Percentiles rank a stretch among this genome's conserved stretches.
phyloP scores from a whole-genome alignment of 2,797 vertebrate genomes.

The Macropodus opercularis region DNA sequence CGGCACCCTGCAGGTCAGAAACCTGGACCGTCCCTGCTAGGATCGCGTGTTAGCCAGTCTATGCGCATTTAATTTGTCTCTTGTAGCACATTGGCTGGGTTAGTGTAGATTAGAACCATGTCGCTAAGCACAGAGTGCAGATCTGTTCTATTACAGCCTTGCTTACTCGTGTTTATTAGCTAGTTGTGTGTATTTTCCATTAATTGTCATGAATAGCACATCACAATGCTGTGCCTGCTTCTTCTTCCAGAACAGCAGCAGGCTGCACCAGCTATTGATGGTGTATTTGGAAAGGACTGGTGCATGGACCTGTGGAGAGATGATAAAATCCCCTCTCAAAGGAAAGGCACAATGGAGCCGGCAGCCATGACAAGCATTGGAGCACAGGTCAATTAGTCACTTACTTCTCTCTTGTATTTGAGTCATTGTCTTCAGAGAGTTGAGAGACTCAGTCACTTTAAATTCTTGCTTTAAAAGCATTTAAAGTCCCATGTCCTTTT shows the following conservation, averaged over 20 bases:
- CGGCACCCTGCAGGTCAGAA: conserved; percentile 58
- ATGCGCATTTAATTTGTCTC: not conserved
- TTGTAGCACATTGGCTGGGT: not conserved
- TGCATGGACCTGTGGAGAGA: conserved; percentile 83
- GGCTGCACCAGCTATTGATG: conserved; percentile 74
- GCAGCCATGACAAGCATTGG: conserved; percentile 64
- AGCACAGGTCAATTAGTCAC: conserved; percentile 55
- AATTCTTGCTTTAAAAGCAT: too few relatives aligned
- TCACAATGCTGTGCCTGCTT: conserved; percentile 8
- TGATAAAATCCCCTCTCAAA: conserved; percentile 60
- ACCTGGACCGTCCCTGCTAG: not conserved
- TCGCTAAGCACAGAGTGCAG: not conserved
- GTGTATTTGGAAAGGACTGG: conserved; percentile 85
- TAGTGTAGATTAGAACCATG: not conserved
- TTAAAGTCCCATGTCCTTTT: not conserved
- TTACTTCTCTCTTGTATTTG: not conserved
- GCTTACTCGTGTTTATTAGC: not conserved
- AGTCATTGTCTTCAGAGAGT: not conserved
- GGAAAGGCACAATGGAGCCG: conserved; percentile 54
- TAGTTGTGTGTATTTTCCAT: not conserved
- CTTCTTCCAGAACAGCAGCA: conserved; percentile 65
- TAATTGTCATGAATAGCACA: not conserved
- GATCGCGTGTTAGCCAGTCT: not conserved
- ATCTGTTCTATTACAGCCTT: not conserved
- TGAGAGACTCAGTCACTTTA: not conserved